Percentiles rank a stretch among this genome's conserved stretches.
phyloP scores from a whole-genome alignment of 2,113 vertebrate species.

The Oenanthe oenanthe region DNA sequence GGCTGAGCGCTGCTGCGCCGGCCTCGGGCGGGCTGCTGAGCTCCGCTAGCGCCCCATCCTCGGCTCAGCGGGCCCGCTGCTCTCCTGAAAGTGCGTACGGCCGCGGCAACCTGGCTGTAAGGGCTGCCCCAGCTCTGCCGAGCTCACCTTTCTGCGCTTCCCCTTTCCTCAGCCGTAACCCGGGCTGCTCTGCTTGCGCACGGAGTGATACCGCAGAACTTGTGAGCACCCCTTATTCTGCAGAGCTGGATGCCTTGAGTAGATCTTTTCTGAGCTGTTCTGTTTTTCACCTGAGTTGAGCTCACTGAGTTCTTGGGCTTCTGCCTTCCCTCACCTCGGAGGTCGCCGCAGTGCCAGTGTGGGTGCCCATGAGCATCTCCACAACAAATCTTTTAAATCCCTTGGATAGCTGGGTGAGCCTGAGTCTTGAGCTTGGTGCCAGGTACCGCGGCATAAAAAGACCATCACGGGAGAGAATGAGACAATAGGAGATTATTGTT shows the following conservation, averaged over 20 bases:
- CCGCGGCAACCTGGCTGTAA: too few species aligned
- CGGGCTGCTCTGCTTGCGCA: background rate
- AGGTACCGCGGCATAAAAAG: fast-evolving
- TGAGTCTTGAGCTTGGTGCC: background rate
- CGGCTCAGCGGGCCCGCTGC: background rate
- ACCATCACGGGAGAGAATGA: fast-evolving
- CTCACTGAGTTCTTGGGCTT: background rate
- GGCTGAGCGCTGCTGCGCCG: background rate
- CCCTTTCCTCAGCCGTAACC: fast-evolving
- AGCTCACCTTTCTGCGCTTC: background rate
- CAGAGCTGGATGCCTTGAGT: background rate
- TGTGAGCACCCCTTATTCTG: background rate
- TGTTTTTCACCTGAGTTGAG: background rate
- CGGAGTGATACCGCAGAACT: background rate
- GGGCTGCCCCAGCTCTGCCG: background rate
- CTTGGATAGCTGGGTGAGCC: background rate
- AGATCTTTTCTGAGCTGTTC: background rate
- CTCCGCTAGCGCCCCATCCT: fast-evolving
- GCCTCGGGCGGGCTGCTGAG: background rate
- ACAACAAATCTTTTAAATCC: background rate
- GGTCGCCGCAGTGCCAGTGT: background rate
- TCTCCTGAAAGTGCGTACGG: fast-evolving
- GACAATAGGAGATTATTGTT: fast-evolving
- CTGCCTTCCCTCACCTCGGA: background rate
- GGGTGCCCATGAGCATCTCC: background rate